Percentiles rank a stretch among this genome's conserved stretches.
Evolutionary conservation across 2,797 vertebrate species (phyloP).

Genomic region (Coranthus polyacanthus): DNA sequence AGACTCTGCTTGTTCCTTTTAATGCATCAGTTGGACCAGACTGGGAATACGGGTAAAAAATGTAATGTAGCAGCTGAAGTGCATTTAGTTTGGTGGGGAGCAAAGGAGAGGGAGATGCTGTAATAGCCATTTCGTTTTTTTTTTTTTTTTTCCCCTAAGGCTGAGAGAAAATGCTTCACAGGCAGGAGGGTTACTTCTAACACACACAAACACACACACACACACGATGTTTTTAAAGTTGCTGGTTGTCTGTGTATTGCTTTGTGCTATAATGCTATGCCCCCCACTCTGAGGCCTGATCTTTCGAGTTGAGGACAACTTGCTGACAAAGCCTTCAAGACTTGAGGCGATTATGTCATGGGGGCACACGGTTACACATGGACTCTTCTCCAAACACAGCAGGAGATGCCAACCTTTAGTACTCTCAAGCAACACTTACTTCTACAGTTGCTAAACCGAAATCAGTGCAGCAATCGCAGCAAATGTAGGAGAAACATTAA

Average conservation of each 20-base stretch:
- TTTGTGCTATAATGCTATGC: conserved; percentile 33
- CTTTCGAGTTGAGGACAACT: conserved; percentile 46
- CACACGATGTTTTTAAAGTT: conserved; percentile 8
- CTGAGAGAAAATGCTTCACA: conserved; percentile 41
- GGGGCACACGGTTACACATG: conserved; percentile 34
- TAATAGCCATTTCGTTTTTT: conserved; percentile 9
- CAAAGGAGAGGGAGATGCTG: conserved; percentile 39
- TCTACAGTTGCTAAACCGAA: conserved; percentile 43
- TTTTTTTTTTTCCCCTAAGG: conserved; percentile 11
- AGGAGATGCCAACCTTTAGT: conserved; percentile 46
- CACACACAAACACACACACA: conserved; percentile 13
- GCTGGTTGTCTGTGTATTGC: conserved; percentile 24
- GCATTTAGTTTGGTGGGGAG: conserved; percentile 14
- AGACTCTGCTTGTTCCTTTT: background rate
- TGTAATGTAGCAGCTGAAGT: conserved; percentile 12
- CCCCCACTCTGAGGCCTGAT: conserved; percentile 29
- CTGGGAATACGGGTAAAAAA: background rate
- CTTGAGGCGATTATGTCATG: conserved; percentile 32
- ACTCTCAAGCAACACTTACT: conserved; percentile 34
- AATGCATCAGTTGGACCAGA: background rate
- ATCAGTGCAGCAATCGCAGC: conserved; percentile 38
- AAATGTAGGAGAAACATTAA: conserved; percentile 42
- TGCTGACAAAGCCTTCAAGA: conserved; percentile 46
- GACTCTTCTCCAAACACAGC: conserved; percentile 37
- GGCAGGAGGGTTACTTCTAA: conserved; percentile 3